Conservation (phyloP, 2,888 invertebrate species). For the Pammene fasciana region DNA sequence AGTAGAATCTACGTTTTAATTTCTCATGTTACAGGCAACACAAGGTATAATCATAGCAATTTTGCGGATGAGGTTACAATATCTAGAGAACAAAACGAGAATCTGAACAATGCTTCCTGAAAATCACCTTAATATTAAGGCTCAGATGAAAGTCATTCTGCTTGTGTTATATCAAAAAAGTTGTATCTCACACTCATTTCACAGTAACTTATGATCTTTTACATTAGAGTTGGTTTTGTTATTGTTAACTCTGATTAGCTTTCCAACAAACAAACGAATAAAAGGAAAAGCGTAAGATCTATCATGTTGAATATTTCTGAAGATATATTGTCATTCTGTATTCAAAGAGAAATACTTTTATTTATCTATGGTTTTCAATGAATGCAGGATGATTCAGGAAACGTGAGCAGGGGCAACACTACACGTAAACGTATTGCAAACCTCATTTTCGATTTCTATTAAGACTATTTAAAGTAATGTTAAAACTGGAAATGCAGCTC, state of each 20-base stretch:
- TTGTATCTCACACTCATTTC: neutral
- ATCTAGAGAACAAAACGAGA: conserved; percentile 2
- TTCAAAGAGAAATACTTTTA: no score
- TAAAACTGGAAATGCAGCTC: no score
- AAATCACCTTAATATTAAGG: neutral
- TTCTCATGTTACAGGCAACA: no score
- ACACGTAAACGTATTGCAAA: no score
- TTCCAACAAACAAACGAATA: conserved; percentile 4
- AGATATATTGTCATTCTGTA: no score
- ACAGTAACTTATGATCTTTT: neutral
- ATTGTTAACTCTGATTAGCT: conserved; percentile 2
- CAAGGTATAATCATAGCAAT: neutral
- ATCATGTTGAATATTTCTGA: neutral
- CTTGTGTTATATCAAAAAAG: neutral
- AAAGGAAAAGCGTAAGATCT: conserved; percentile 1
- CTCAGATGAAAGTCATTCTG: neutral
- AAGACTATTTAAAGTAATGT: no score
- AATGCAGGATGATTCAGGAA: no score
- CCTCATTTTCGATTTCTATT: no score
- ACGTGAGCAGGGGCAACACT: no score
- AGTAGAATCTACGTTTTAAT: no score
- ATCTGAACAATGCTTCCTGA: conserved; percentile 9
- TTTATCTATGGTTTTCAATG: no score
- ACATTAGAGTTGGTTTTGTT: neutral
- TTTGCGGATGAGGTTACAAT: neutral